Conservation (phyloP, 2,797 vertebrate species). For the Cercopithecus diana region DNA sequence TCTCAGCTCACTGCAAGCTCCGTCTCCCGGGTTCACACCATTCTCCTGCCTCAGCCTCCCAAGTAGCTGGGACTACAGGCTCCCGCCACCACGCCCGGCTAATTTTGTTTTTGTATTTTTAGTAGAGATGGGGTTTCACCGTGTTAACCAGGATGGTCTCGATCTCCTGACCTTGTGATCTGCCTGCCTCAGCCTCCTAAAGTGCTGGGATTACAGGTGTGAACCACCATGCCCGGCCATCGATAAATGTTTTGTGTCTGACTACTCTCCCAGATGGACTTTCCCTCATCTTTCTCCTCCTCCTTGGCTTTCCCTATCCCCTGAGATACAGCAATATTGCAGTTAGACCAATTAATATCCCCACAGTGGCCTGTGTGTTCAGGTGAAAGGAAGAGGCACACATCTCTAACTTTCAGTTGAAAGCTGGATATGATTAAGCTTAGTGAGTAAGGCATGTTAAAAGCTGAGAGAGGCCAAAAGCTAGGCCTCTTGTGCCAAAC, state of each 20-base stretch:
- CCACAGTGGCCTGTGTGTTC: neutral
- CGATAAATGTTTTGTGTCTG: neutral
- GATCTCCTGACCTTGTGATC: no score
- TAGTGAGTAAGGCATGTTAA: neutral
- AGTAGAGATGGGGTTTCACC: no score
- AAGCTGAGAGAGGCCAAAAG: neutral
- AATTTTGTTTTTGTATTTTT: no score
- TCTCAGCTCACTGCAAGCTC: no score
- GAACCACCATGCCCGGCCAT: no score
- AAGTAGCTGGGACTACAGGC: no score
- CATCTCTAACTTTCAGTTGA: neutral
- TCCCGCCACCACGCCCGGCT: no score
- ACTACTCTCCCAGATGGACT: neutral
- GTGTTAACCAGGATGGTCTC: no score
- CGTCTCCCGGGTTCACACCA: no score
- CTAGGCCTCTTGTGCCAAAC: neutral
- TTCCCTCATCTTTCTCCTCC: neutral
- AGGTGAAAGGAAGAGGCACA: neutral
- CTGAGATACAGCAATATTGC: neutral
- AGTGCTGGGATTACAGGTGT: no score
- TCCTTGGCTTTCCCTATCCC: neutral
- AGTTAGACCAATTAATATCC: neutral
- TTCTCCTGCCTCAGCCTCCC: no score
- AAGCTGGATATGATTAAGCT: neutral
- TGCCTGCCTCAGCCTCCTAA: no score